Conservation (phyloP, 2,888 invertebrate genomes). For the Tribolium freemani region DNA sequence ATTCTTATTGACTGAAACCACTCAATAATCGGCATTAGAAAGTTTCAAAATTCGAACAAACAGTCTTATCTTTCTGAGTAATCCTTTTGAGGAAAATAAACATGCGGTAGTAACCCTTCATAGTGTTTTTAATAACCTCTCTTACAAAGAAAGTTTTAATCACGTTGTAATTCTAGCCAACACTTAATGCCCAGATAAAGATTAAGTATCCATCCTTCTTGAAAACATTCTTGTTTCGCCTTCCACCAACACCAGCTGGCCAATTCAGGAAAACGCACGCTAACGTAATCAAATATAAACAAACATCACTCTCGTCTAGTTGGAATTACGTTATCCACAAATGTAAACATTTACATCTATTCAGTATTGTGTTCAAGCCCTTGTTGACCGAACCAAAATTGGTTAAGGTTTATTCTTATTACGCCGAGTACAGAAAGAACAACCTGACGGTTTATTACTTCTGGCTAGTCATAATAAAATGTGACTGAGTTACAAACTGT, state of each 20-base stretch:
- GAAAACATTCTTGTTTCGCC: not conserved
- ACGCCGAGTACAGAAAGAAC: no score
- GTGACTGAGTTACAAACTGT: no score
- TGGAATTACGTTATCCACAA: conserved; percentile 24
- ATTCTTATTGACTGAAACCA: no score
- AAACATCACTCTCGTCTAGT: conserved; percentile 14
- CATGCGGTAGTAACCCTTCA: no score
- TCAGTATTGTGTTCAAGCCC: not conserved
- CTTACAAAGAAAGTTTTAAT: not conserved
- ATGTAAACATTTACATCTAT: conserved; percentile 22
- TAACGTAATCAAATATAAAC: conserved; percentile 7
- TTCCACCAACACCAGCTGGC: not conserved
- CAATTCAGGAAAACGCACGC: conserved; percentile 3
- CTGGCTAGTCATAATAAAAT: no score
- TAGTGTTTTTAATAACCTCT: not conserved
- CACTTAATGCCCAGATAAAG: not conserved
- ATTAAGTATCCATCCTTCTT: not conserved
- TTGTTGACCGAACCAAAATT: conserved; percentile 11
- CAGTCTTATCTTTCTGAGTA: no score
- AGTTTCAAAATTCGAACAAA: no score
- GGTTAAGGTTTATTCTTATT: not conserved
- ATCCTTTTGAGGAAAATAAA: no score
- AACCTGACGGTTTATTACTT: no score
- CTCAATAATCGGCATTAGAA: no score
- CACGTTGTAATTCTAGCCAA: not conserved